Evolutionary conservation across 64 coral and sea anemone species (phyloP), one percentile per base, ranked within the genome.

Genomic region (Montipora sp.): DNA sequence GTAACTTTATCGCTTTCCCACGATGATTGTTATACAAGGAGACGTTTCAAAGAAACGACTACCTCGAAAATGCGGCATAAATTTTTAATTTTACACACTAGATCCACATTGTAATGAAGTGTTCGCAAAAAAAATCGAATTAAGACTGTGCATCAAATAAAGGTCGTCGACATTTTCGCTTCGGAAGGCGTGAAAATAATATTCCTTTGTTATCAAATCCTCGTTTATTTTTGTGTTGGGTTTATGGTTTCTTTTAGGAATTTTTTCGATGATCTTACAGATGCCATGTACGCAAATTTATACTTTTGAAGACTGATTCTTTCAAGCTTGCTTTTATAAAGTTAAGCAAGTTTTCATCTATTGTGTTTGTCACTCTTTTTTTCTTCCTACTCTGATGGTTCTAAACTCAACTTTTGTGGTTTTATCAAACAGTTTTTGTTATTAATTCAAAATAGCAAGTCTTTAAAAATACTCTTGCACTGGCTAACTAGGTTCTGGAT

Each of bases 81-180:
- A 85, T 85, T 70, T 85, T 85, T 85, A 85, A 85, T 85, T 85
- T 85, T 85, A 85, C 82, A n/a, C 82, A 85, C 65, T 50, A 27
- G 82, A 15, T 46, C 13, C 82, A 85, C 65, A 65, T 85, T 85
- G 82, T 85, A 45, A 63, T 85, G 61, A 85, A 71, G 82, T 51
- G 82, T 85, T 85, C 82, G 75, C 4, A 72, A 50, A 36, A 70
- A 71, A 85, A 85, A 85, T 85, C 82, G 82, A 85, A 85, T 85
- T 85, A 85, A 85, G 82, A 85, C 49, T 85, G 65, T 71, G 45
- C 63, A 51, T 85, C 82, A 70, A 71, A 85, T 72, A 68, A 57
- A 63, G 82, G 10, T 85, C 65, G 82, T 85, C 82, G 53, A 57
- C 53, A 51, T 21, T 48, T 85, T 85, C 82, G n/a, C 61, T 5